These are phyloP conservation scores for Caenorhabditis inopinata DNA, from an alignment of 1,140 invertebrate genomes.

Conservation along the genomic window DNA sequence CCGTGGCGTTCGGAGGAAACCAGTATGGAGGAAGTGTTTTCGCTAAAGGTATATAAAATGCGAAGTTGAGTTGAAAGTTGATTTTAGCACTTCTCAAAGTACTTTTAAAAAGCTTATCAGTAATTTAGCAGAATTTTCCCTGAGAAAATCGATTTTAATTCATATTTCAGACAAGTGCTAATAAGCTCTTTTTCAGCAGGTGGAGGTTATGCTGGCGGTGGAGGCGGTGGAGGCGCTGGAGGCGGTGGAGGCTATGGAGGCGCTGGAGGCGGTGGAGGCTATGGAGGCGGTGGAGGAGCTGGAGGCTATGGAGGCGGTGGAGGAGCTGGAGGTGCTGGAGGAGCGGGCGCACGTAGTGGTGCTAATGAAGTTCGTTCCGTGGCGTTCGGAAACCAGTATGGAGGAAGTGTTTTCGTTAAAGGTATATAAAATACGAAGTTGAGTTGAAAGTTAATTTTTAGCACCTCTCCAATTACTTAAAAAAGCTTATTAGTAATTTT, in stretches of 20 bases:
- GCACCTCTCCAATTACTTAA: not conserved
- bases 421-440: no score
- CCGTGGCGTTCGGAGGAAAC: not conserved
- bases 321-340: not conserved
- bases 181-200: no score
- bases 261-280: not conserved
- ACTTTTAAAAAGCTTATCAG: no score
- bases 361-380: not conserved
- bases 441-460: no score
- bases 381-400: not conserved
- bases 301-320: not conserved
- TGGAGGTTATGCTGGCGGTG: no score
- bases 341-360: no score
- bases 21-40: conserved; percentile 12
- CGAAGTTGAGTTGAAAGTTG: no score
- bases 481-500: no score
- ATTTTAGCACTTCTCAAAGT: not conserved
- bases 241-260: not conserved
- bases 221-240: not conserved
- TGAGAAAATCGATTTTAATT: no score
- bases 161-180: no score
- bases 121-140: no score
- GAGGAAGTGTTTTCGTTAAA: not conserved
- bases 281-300: not conserved
- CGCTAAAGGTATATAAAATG: not conserved